phyloP scores from a whole-genome alignment of 2,888 invertebrate genomes.

The Lacanobia oleracea region DNA sequence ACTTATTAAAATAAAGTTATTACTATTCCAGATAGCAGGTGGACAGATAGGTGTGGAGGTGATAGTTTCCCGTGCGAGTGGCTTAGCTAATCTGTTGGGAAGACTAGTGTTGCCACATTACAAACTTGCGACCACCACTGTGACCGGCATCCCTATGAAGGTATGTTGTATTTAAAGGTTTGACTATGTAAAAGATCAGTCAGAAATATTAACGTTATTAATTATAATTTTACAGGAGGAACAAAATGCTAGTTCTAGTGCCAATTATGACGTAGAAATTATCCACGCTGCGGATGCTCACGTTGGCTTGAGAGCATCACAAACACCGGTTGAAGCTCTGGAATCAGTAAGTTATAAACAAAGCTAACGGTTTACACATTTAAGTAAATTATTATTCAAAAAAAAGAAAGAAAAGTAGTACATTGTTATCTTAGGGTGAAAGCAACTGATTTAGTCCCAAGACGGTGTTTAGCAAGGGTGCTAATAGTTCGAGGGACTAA shows the following conservation, averaged over 20 bases:
- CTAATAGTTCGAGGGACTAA: no score
- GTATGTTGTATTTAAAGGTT: constrained; percentile 66
- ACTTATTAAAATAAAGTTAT: no score
- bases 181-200: neutral
- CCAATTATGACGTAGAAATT: constrained; percentile 99
- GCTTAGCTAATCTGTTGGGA: constrained; percentile 93
- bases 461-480: no score
- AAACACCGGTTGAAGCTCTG: constrained; percentile 83
- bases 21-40: constrained; percentile 91
- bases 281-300: constrained; percentile 97
- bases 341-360: constrained; percentile 76
- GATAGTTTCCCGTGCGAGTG: constrained; percentile 94
- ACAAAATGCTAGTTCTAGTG: constrained; percentile 99
- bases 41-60: constrained; percentile 95
- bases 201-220: neutral
- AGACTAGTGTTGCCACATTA: constrained; percentile 96
- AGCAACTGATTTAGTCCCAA: no score
- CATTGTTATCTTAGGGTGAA: no score
- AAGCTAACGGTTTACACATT: no score
- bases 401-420: no score
- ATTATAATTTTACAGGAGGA: constrained; percentile 92
- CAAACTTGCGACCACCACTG: constrained; percentile 98
- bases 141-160: constrained; percentile 99
- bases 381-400: no score
- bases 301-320: constrained; percentile 93